Evolutionary conservation across 2,888 invertebrate species (phyloP).

Genomic region (Latheticus oryzae): DNA sequence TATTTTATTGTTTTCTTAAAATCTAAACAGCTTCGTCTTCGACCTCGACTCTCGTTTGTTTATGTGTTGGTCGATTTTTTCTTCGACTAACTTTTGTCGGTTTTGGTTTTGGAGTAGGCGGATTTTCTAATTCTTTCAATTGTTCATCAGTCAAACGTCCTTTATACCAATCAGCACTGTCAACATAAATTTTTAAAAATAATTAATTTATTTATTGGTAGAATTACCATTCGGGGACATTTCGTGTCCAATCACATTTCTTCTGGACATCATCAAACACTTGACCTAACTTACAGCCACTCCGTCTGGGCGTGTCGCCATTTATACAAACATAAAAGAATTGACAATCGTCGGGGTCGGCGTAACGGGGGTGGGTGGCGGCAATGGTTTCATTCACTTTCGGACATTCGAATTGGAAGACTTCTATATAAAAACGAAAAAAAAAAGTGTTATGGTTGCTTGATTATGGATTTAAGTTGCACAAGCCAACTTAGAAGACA

Average conservation of each 20-base stretch:
- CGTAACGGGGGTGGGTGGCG: constrained; percentile 85
- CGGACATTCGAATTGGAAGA: constrained; percentile 87
- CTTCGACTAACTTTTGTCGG: constrained; percentile 67
- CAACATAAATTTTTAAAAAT: constrained; percentile 53
- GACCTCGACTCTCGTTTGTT: too few species aligned
- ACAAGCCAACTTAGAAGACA: too few species aligned
- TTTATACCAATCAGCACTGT: constrained; percentile 92
- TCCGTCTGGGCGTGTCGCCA: constrained; percentile 84
- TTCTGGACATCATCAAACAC: constrained; percentile 86
- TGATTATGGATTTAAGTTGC: not conserved
- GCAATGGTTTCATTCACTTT: constrained; percentile 79
- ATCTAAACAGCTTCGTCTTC: constrained; percentile 37
- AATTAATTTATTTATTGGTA: constrained; percentile 3
- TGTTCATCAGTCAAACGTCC: constrained; percentile 84
- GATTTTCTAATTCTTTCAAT: constrained; percentile 82
- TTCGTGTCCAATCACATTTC: constrained; percentile 87
- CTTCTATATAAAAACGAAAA: too few species aligned
- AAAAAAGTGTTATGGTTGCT: constrained; percentile 42
- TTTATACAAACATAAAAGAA: constrained; percentile 94
- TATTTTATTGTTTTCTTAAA: too few species aligned
- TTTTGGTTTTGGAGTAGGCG: constrained; percentile 75
- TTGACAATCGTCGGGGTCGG: constrained; percentile 90
- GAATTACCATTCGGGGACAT: constrained; percentile 88
- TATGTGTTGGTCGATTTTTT: constrained; percentile 59
- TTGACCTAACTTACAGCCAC: constrained; percentile 89